Evolutionary conservation across 1,140 invertebrate species (phyloP).

Genomic region (Oedothorax gibbosus): DNA sequence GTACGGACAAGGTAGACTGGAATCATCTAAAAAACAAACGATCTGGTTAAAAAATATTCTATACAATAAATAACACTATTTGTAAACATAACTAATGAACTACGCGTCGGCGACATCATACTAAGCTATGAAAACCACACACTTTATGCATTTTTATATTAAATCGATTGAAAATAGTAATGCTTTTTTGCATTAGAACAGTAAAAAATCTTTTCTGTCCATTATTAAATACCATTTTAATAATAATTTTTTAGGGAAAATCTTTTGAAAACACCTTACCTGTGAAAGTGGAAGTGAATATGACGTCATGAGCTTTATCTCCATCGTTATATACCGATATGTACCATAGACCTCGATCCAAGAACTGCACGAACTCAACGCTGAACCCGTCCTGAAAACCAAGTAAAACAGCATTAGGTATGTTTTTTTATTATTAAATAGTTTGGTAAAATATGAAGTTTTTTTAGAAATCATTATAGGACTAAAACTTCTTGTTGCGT

Average conservation of each 20-base stretch:
- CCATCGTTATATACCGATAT: constrained; percentile 96
- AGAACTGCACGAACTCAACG: constrained; percentile 77
- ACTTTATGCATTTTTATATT: too few relatives aligned
- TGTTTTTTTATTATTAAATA: background rate
- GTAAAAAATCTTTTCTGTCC: too few relatives aligned
- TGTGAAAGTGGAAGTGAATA: constrained; percentile 73
- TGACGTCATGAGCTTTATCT: constrained; percentile 84
- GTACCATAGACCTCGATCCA: constrained; percentile 95
- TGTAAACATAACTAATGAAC: background rate
- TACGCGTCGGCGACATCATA: background rate
- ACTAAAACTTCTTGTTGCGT: too few relatives aligned
- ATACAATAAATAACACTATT: background rate
- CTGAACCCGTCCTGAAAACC: constrained; percentile 39
- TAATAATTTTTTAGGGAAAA: too few relatives aligned
- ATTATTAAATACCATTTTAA: too few relatives aligned
- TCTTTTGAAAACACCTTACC: constrained; percentile 44
- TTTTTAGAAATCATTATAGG: too few relatives aligned
- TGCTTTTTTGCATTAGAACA: too few relatives aligned
- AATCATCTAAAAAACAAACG: constrained; percentile 58
- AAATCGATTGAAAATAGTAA: too few relatives aligned
- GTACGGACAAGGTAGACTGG: constrained; percentile 78
- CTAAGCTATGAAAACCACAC: too few relatives aligned
- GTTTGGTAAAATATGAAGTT: too few relatives aligned
- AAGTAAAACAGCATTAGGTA: background rate
- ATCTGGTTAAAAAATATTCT: background rate